phyloP scores from a whole-genome alignment of 1,140 invertebrate genomes.

The Lucilia cuprina region DNA sequence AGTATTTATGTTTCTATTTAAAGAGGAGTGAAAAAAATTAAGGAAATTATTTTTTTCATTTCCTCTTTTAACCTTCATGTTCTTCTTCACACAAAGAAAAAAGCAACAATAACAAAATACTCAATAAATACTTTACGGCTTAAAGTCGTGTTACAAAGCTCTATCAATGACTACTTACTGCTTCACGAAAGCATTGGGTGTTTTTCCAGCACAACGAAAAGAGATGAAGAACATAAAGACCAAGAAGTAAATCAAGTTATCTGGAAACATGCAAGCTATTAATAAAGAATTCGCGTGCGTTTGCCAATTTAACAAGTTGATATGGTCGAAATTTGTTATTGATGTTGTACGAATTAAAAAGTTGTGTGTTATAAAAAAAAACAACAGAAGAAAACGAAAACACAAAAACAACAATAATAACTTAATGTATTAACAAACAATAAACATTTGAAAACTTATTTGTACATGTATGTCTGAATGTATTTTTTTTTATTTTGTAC shows the following conservation, averaged over 20 bases:
- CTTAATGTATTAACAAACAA: slow-evolving; percentile 32
- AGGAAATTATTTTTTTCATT: too few species aligned
- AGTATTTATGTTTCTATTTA: too few species aligned
- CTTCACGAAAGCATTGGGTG: too few species aligned
- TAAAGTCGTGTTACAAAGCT: too few species aligned
- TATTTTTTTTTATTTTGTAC: neutral
- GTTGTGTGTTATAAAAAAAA: neutral
- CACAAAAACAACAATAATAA: neutral
- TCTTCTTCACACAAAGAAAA: neutral
- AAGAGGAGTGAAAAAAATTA: too few species aligned
- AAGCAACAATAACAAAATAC: neutral
- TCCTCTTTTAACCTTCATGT: too few species aligned
- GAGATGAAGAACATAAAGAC: neutral
- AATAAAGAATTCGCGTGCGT: slow-evolving; percentile 29
- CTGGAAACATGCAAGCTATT: slow-evolving; percentile 25
- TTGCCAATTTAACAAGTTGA: slow-evolving; percentile 34
- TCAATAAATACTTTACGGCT: too few species aligned
- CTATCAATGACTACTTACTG: too few species aligned
- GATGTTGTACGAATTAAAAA: slow-evolving; percentile 31
- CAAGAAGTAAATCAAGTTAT: slow-evolving; percentile 29
- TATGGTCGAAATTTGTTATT: slow-evolving; percentile 33
- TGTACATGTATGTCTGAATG: neutral
- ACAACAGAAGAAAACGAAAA: neutral
- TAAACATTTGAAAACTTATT: neutral
- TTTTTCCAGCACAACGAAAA: too few species aligned